Evolutionary conservation across 2,888 invertebrate species (phyloP), one percentile per base, ranked within the genome.

Genomic region (Hirtodrosophila histrioides): DNA sequence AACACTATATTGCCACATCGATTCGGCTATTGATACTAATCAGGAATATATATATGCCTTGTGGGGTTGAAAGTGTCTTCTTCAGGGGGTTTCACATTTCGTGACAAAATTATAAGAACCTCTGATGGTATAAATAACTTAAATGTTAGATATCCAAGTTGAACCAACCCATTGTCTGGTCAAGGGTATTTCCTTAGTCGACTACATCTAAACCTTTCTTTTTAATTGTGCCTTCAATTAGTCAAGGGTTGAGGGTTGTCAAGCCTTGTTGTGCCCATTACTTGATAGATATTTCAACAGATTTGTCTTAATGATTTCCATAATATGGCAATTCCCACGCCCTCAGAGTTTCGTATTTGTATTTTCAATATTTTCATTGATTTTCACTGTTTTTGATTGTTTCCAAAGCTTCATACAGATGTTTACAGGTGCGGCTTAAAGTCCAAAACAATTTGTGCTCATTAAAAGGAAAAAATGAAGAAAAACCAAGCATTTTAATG

Each of bases 371-470:
- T 11, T 49, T 33, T 35, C 24, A 36, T 50, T 36, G 51, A 51
- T 65, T 61, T 73, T 23, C 43, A 54, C 56, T 39, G 40, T 39
- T 70, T 66, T 73, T 40, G 11, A 36, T 36, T 29, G 44, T 40
- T 55, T 31, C 27, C 29, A 39, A 41, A 17, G 37, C 49, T 31
- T 3, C 39, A 11, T 41, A 65, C 27, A 33, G 49, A 44, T 31
- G 61, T 49, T 70, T 39, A 51, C 61, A 67, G 68, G 66, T 66
- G 76, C 40, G 71, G 57, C 71, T 63, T 55, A 72, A 69, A 86
- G 67, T 71, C 76, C 80, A 83, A 64, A 62, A 63, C 77, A 86
- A 81, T 83, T 81, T 86, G 43, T 54, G 81, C 78, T 81, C 86
- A 86, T 83, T 87, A 85, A 87, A 86, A 67, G 62, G 46, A 66